Conservation (phyloP, 2,797 vertebrate genomes). For the Halcyon leucocephala region DNA sequence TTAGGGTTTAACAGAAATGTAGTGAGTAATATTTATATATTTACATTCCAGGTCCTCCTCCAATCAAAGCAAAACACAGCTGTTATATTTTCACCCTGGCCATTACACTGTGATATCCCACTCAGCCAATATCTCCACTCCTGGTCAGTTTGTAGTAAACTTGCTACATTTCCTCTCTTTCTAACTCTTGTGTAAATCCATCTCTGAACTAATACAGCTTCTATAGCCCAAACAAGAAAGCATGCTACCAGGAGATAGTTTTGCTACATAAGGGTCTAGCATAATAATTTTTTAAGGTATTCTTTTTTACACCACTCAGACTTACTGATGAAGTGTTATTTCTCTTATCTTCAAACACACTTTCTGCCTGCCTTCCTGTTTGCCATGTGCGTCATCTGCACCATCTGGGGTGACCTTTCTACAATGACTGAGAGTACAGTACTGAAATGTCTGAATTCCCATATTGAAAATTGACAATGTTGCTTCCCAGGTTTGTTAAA, state of each 20-base stretch:
- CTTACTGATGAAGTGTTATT: not conserved
- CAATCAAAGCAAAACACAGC: conserved; percentile 41
- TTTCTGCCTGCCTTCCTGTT: not conserved
- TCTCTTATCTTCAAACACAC: not conserved
- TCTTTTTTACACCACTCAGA: not conserved
- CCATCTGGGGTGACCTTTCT: conserved; percentile 18
- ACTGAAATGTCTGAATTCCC: not conserved
- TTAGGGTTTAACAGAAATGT: conserved; percentile 21
- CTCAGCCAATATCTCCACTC: not conserved
- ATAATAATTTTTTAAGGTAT: not conserved
- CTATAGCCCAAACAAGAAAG: not conserved
- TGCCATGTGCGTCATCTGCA: not conserved
- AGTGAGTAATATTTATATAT: conserved; percentile 36
- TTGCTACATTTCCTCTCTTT: not conserved
- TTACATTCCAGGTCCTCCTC: not conserved
- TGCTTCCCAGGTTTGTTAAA: not conserved
- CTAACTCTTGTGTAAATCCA: not conserved
- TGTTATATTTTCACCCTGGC: not conserved
- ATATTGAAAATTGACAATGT: not conserved
- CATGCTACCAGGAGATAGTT: not conserved
- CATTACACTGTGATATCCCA: not conserved
- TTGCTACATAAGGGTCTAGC: not conserved
- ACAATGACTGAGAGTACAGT: not conserved
- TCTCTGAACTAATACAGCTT: not conserved
- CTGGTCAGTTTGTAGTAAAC: not conserved